Evolutionary conservation across 2,113 vertebrate genomes (phyloP), one percentile per base, ranked within the genome.

Genomic region (Sapayoa aenigma): DNA sequence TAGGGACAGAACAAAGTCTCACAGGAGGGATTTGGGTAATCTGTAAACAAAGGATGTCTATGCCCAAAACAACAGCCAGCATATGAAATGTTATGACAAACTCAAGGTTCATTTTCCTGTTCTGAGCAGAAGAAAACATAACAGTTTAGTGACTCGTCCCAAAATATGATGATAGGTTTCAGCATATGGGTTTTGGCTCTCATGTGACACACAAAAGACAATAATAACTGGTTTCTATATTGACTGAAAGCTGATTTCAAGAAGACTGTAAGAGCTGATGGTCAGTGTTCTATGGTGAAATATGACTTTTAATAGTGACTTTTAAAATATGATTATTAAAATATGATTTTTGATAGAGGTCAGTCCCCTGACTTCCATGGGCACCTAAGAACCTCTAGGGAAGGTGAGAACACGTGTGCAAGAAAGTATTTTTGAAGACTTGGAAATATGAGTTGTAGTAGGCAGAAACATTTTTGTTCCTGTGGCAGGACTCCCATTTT

Each of bases 21-120:
- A 0, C 21, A 16, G 11, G 18, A 41, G 27, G 46, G 27, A 58
- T 69, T 27, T 39, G 33, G 4, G 5, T 65, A 44, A 52, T n/a
- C 37, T 65, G 21, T 56, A 90, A 80, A 69, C 28, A 76, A 85
- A 60, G 13, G 31, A 35, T 46, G 16, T 59, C 28, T 25, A 49
- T 0, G 0, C 5, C 42, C 53, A 27, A 66, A 84, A 41, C 30
- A 79, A 30, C 31, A 60, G 18, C 4, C 71, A 77, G 8, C 0
- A 0, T 73, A 46, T 79, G 42, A 75, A 83, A 72, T 11, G 15
- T 58, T 65, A 27, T 69, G 41, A 74, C 30, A 92, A 86, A 80
- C 4, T 13, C 18, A 86, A 65, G 31, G 18, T 46, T 84, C 27
- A 72, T 59, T 41, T 89, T 94, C 52, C 56, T 71, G 2, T 71